Base-by-base conservation (phyloP, 1,140 invertebrate genomes). In the Anadara kagoshimensis region DNA sequence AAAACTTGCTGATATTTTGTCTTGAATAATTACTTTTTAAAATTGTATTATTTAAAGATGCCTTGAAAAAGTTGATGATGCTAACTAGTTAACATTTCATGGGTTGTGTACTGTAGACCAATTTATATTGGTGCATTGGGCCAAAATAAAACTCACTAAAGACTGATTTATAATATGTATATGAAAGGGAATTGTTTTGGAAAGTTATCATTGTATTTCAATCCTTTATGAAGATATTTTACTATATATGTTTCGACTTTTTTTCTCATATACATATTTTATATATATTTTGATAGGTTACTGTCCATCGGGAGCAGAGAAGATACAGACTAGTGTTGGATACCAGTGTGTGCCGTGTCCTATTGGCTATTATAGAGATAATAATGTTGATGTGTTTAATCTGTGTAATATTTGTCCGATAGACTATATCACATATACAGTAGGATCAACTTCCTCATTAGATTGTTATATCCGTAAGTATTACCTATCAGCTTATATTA, bases 321-420 rank as follows among this genome's bases (percentile, higher is more conserved):
- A 78, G 20, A 36, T 36, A 36, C 2, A 2, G 7, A 24, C 26
- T 24, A 61, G n/a, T 11, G 12, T 45, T 16, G 53, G 44, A n/a
- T 47, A 53, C 18, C 41, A 44, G 1, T 81, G 79, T 69, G 24
- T 36, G 2, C 36, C 18, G 0, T 81, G 79, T 68, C 14, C 24
- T 16, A 36, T 69, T 41, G 79, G 79, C 16, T 77, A 73, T 51
- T 81, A 72, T 68, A 81, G 78, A 49, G 79, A 81, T 22, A 75
- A 70, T 41, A 47, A 29, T n/a, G 62, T 61, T 14, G 71, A 75
- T 64, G 41, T 68, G 1, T 65, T 68, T 43, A 62, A 57, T 29
- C 22, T 20, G 11, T 83, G 82, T 69, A 67, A 43, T 5, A 36
- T 53, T 2, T 81, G 79, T 71, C 49, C 56, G 10, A 24, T 49